Evolutionary conservation across 2,797 vertebrate genomes (phyloP), one percentile per base, ranked within the genome.

Genomic region (Arrhamphus sclerolepis): DNA sequence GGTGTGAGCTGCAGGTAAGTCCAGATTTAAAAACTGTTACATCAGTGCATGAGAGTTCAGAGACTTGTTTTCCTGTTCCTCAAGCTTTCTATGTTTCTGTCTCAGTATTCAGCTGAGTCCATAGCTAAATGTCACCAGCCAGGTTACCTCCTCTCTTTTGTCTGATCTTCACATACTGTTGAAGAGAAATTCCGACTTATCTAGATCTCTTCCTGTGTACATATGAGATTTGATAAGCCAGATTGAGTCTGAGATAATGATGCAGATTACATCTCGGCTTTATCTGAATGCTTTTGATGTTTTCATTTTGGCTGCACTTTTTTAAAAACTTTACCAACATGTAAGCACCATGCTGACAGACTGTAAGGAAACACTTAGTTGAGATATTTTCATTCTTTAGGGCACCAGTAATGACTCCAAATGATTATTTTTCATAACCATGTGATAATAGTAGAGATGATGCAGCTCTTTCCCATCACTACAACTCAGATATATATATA

Each of bases 1-100:
- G 98, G 98, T 99, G 98, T 54, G 98, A 99, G 72, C 92, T 99
- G 38, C 98, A 99, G 96, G 98, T 98, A 94, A 92, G 86, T 56
- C 26, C n/a, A 42, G 5, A 31, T 20, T 28, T 39, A 18, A 13
- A 62, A 53, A 8, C 46, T 29, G 34, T 59, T 26, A n/a, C 40
- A 17, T 39, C 8, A 7, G 7, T 31, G 9, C 46, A 20, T 48
- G 0, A 14, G 11, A 3, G 34, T 38, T 38, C 34, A 38, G 13
- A 38, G 5, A 38, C 11, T 3, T 34, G 8, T 34, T 13, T 34
- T 34, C 31, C 31, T 34, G 9, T 11, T 11, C 13, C 19, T 46
- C 11, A 46, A 11, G 10, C 11, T 21, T 26, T 46, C 21, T 46
- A n/a, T 63, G 22, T 41, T 38, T 49, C 38, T 51, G 42, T 3